These are phyloP conservation scores for Apistogramma diplotaenia DNA, from an alignment of 2,113 vertebrate genomes.

Conservation along the genomic window DNA sequence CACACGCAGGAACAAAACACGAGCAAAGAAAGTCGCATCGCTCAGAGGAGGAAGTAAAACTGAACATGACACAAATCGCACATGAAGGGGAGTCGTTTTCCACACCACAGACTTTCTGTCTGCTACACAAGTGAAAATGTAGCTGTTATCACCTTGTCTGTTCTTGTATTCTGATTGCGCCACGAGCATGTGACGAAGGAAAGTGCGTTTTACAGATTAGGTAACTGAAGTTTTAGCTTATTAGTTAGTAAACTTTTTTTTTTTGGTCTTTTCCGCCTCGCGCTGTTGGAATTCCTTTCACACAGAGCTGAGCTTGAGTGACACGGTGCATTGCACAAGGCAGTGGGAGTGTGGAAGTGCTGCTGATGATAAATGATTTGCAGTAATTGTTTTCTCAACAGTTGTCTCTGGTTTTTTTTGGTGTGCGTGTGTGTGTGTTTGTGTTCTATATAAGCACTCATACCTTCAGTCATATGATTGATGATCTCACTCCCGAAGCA, in stretches of 20 bases:
- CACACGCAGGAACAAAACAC: not conserved
- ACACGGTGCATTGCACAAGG: conserved; percentile 2
- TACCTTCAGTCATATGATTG: conserved; percentile 43
- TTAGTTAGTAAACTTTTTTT: not conserved
- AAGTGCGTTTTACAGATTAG: not conserved
- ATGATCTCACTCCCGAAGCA: conserved; percentile 13
- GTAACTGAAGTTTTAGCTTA: not conserved
- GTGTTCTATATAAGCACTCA: not conserved
- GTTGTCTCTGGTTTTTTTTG: not conserved
- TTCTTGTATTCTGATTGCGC: not conserved
- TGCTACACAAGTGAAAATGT: not conserved
- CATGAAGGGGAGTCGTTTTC: not conserved
- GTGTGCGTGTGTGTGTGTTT: no score
- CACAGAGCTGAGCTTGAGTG: not conserved
- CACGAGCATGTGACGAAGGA: not conserved
- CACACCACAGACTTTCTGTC: not conserved
- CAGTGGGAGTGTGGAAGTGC: not conserved
- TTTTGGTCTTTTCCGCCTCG: not conserved
- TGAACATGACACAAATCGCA: not conserved
- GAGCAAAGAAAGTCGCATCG: not conserved
- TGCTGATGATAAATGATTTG: not conserved
- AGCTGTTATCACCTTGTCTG: not conserved
- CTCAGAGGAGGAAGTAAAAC: not conserved
- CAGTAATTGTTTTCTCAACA: not conserved
- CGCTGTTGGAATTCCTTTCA: not conserved